phyloP scores from a whole-genome alignment of 1,140 invertebrate species.

The Drosophila ambigua region DNA sequence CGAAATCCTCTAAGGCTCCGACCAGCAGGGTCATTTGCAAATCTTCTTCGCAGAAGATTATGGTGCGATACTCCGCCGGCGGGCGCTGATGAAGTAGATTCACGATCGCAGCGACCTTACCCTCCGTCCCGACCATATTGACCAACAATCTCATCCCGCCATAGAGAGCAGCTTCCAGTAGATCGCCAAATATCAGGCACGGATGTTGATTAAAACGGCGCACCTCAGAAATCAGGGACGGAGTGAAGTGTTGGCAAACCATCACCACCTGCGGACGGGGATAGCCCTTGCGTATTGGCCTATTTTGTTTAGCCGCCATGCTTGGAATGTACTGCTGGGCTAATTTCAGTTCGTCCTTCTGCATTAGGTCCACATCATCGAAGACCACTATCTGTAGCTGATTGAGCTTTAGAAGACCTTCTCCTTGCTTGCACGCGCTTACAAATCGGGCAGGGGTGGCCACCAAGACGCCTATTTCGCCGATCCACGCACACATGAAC shows the following conservation, averaged over 20 bases:
- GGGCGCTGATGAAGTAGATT: constrained; percentile 29
- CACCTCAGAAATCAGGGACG: constrained; percentile 11
- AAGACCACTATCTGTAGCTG: constrained; percentile 36
- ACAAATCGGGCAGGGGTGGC: constrained; percentile 52
- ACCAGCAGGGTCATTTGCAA: constrained; percentile 32
- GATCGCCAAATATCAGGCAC: constrained; percentile 52
- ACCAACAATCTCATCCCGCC: constrained; percentile 31
- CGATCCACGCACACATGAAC: constrained; percentile 5
- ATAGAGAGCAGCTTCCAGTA: constrained; percentile 61
- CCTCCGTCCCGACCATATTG: not conserved
- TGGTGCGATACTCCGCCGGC: constrained; percentile 33
- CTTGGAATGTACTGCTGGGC: constrained; percentile 1
- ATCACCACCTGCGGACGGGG: constrained; percentile 43
- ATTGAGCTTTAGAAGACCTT: not conserved
- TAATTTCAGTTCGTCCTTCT: not conserved
- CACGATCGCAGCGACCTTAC: constrained; percentile 22
- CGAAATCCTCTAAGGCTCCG: not conserved
- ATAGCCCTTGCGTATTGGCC: not conserved
- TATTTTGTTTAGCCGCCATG: no score
- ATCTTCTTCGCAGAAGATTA: constrained; percentile 47
- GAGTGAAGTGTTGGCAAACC: constrained; percentile 31
- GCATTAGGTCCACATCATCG: constrained; percentile 60
- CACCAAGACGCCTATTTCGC: constrained; percentile 50
- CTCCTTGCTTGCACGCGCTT: constrained; percentile 6
- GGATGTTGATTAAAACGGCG: constrained; percentile 12